Evolutionary conservation across 2,888 invertebrate species (phyloP), one percentile per base, ranked within the genome.

Genomic region (Diarsia mendica): DNA sequence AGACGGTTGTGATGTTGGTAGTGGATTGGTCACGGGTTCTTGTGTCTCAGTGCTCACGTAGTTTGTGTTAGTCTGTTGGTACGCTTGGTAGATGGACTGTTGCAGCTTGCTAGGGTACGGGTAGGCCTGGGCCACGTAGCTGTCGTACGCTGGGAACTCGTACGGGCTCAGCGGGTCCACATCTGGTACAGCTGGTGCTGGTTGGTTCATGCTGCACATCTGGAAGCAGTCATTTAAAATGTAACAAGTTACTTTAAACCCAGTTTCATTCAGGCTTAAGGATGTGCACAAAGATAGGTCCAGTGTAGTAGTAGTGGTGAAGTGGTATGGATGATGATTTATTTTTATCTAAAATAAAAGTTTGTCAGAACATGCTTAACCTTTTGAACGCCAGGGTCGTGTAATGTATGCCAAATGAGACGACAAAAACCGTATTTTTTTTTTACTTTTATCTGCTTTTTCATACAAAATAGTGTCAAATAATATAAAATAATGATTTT

Each of bases 111-210:
- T 83, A 13, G 88, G 82, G 72, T 90, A 91, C 0, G 81, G 77
- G 68, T 89, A 91, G 0, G 72, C n/a, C 65, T 76, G 66, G 11
- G 79, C 60, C 0, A 73, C 84, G 72, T 85, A 90, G 75, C 85
- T 89, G 4, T 89, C 82, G 10, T 90, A 92, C 0, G 83, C 60
- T 0, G 89, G 85, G 81, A 91, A 92, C 11, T 92, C 92, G 10
- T 93, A 95, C 0, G 88, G 89, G 72, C 92, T 93, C 3, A 95
- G 84, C 0, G 95, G 95, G 55, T 95, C 95, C 1, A 94, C 68
- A 5, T 95, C 61, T 8, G 70, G 66, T n/a, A 66, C 5, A 15
- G 64, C 9, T 0, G 72, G 33, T 5, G 85, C 77, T 49, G 89
- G 77, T 33, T 89, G 88, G 51, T 91, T 92, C 93, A 93, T 94